Evolutionary conservation across 2,888 invertebrate species (phyloP).

Genomic region (Xylota segnis): DNA sequence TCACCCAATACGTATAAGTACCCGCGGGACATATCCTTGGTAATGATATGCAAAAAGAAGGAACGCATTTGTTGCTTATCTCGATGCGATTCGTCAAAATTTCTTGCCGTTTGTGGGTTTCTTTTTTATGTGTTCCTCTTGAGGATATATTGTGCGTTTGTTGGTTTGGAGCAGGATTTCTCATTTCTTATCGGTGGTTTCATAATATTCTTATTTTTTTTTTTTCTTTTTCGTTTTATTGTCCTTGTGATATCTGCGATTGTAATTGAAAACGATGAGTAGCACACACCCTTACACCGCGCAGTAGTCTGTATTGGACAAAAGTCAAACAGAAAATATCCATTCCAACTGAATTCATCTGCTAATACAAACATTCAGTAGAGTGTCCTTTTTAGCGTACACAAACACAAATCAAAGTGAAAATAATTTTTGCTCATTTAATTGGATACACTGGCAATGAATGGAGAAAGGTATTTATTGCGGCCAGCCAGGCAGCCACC

Average conservation of each 20-base stretch:
- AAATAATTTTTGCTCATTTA: conserved; percentile 71
- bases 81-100: conserved; percentile 79
- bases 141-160: conserved; percentile 58
- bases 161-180: conserved; percentile 52
- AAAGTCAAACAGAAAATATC: conserved; percentile 71
- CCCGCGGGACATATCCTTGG: conserved; percentile 51
- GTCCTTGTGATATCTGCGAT: conserved; percentile 61
- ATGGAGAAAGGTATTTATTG: conserved; percentile 40
- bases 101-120: conserved; percentile 71
- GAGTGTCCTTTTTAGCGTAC: conserved; percentile 67
- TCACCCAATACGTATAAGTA: conserved; percentile 32
- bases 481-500: not conserved
- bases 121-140: conserved; percentile 63
- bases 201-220: conserved; percentile 40
- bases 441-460: conserved; percentile 66
- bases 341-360: conserved; percentile 67
- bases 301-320: conserved; percentile 13
- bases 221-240: conserved; percentile 54
- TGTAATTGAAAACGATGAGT: conserved; percentile 65
- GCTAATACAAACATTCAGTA: conserved; percentile 68
- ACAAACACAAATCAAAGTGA: conserved; percentile 72
- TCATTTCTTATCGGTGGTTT: conserved; percentile 66
- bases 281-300: conserved; percentile 9
- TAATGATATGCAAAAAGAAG: conserved; percentile 78
- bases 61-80: conserved; percentile 78